These are phyloP conservation scores for Cyphomyrmex costatus DNA, from an alignment of 1,140 invertebrate species.

Conservation along the genomic window DNA sequence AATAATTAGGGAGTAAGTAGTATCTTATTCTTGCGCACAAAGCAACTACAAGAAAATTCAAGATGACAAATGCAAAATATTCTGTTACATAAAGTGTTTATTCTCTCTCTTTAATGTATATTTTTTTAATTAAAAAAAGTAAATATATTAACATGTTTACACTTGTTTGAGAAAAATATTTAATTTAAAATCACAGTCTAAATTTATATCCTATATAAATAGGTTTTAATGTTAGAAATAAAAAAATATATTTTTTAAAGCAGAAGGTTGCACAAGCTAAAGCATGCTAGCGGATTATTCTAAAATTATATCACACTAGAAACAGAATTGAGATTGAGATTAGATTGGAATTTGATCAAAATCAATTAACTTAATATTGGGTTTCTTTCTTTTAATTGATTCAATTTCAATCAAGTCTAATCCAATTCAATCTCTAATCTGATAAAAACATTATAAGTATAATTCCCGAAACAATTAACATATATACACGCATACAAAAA, in stretches of 20 bases:
- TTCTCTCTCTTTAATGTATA: neutral
- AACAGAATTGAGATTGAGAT: too few species aligned
- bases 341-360: too few species aligned
- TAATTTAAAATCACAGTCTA: neutral
- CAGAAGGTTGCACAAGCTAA: constrained; percentile 76
- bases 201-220: neutral
- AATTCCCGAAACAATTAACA: constrained; percentile 3
- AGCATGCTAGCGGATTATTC: constrained; percentile 78
- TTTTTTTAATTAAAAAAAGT: neutral
- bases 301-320: neutral
- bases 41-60: constrained; percentile 75
- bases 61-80: neutral
- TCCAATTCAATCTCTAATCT: too few species aligned
- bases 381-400: too few species aligned
- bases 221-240: neutral
- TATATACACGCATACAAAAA: too few species aligned
- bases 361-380: too few species aligned
- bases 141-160: neutral
- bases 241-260: neutral
- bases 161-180: neutral
- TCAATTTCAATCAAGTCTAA: too few species aligned
- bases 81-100: neutral
- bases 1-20: constrained; percentile 80
- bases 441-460: too few species aligned
- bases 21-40: constrained; percentile 74